These are phyloP conservation scores for Pseudocheirus occidentalis DNA, from an alignment of 2,797 vertebrate genomes.

Conservation along the genomic window DNA sequence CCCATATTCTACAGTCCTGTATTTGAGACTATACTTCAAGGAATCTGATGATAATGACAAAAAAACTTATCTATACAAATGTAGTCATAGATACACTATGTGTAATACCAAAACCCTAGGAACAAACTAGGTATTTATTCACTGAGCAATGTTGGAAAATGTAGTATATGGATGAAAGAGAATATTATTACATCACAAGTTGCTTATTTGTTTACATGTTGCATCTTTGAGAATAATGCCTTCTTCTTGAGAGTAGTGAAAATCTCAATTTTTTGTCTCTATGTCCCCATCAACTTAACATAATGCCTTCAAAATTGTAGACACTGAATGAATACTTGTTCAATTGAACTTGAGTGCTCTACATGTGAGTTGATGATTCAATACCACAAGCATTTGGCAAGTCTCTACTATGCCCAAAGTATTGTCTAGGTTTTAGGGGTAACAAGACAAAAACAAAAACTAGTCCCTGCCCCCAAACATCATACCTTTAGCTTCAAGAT, in stretches of 20 bases:
- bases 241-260: neutral
- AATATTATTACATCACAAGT: neutral
- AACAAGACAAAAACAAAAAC: neutral
- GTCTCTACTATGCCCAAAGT: neutral
- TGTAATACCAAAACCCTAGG: neutral
- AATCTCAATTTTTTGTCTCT: neutral
- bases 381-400: neutral
- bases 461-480: neutral
- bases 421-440: neutral
- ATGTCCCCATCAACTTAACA: neutral
- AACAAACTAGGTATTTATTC: neutral
- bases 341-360: neutral
- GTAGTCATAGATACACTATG: neutral
- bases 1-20: neutral
- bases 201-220: neutral
- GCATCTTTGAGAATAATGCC: neutral
- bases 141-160: neutral
- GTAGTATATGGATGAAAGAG: neutral
- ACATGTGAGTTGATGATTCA: neutral
- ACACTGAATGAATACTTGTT: neutral
- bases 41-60: neutral
- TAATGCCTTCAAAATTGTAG: neutral
- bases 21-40: neutral
- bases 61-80: neutral
- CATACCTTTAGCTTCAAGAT: neutral